Evolutionary conservation across 2,113 vertebrate species (phyloP), one percentile per base, ranked within the genome.

Genomic region (Lethenteron camtschaticum): DNA sequence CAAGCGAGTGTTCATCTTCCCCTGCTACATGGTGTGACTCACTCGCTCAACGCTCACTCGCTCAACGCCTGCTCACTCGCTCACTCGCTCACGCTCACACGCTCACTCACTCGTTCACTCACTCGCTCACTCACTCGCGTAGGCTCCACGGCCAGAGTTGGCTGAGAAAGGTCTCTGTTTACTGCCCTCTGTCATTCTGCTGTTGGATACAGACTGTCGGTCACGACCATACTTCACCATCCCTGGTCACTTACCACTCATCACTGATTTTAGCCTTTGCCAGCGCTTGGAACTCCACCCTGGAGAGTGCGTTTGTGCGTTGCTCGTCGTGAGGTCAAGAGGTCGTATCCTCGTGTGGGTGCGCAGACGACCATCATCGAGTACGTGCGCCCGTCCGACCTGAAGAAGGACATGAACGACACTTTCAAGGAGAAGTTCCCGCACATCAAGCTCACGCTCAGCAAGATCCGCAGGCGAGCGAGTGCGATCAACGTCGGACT

Each of bases 371-470:
- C 94, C 0, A 88, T 99, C 70, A 95, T 97, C 14, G 92, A 95
- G 80, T 97, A 97, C 0, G 92, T 99, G 76, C 96, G 96, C 80
- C 94, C 94, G 71, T 99, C 90, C 0, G 94, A 99, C 79, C 92
- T 99, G 74, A 99, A 99, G 79, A 99, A 97, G 76, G 89, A 94
- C 82, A 99, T 99, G 94, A 99, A 99, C 1, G 92, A 96, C 79
- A 96, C 92, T 9, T 97, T 97, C 76, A 94, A 90, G 76, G 94
- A 99, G 81, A 97, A 95, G 78, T 97, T 99, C 77, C 94, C 92
- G 74, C 85, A 96, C 81, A 89, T 99, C 73, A 84, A 89, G 71
- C 77, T 99, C 58, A 99, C 94, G 0, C 89, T 99, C 75, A 99
- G 94, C 82, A 99, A 99, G 79, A 92, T 99, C 72, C 80, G 94